Evolutionary conservation across 92 coral and sea anemone genomes (phyloP).

Genomic region (Actinernus sp.): DNA sequence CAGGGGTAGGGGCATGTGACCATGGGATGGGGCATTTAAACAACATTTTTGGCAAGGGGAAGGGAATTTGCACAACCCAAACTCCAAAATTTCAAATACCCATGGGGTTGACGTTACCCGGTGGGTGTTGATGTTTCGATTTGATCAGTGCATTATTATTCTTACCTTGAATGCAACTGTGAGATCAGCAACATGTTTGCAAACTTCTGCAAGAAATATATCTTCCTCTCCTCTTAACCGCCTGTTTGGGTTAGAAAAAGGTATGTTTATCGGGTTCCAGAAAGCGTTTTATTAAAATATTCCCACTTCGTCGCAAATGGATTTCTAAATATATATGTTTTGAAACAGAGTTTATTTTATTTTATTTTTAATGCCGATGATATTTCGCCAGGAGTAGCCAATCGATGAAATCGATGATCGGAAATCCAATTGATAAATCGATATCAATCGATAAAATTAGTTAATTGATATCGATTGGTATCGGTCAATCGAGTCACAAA

Average conservation of each 20-base stretch:
- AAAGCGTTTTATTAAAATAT: too few relatives aligned
- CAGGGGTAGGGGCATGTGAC: too few relatives aligned
- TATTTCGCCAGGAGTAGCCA: not conserved
- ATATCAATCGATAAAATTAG: too few relatives aligned
- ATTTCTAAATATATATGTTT: too few relatives aligned
- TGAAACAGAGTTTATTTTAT: not conserved
- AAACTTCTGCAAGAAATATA: constrained; percentile 77
- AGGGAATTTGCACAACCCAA: too few relatives aligned
- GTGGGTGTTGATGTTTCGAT: not conserved
- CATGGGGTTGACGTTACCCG: too few relatives aligned
- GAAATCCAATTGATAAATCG: not conserved
- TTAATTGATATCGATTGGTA: too few relatives aligned
- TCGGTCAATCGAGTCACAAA: not conserved
- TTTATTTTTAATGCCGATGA: not conserved
- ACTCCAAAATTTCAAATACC: too few relatives aligned
- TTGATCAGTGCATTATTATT: not conserved
- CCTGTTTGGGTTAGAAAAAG: constrained; percentile 29
- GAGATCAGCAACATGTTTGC: constrained; percentile 58
- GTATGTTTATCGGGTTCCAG: too few relatives aligned
- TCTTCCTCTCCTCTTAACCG: constrained; percentile 86
- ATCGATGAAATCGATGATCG: not conserved
- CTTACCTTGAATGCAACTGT: constrained; percentile 78
- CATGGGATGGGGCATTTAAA: too few relatives aligned
- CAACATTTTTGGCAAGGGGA: too few relatives aligned
- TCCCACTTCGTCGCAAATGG: too few relatives aligned